These are phyloP conservation scores for Trachemys scripta DNA, from an alignment of 2,113 vertebrate genomes.

Conservation along the genomic window DNA sequence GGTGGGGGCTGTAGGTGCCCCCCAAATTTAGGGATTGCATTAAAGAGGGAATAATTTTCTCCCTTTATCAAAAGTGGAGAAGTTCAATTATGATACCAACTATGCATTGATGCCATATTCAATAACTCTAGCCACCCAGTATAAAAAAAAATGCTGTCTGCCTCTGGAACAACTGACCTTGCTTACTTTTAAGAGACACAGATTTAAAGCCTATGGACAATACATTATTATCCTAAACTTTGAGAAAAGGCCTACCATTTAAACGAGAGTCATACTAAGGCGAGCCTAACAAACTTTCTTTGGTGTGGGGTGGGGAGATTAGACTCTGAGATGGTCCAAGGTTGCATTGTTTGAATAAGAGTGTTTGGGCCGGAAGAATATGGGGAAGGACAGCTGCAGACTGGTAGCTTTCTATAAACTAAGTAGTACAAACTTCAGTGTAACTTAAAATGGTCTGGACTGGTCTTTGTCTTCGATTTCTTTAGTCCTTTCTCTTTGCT, in stretches of 20 bases:
- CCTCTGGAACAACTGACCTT: not conserved
- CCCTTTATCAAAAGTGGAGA: not conserved
- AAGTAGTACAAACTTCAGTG: not conserved
- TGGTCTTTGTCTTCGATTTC: not conserved
- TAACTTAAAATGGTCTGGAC: not conserved
- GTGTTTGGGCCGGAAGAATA: not conserved
- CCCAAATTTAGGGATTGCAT: not conserved
- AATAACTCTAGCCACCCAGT: too few relatives aligned
- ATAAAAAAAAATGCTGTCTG: too few relatives aligned
- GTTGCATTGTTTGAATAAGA: not conserved
- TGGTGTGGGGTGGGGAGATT: rapidly evolving
- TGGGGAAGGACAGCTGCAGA: not conserved
- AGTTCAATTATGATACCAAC: not conserved
- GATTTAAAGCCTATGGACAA: not conserved
- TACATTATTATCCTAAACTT: not conserved
- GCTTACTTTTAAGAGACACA: not conserved
- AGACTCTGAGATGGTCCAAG: not conserved
- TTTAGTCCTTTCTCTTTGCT: not conserved
- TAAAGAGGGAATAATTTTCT: not conserved
- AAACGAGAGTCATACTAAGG: not conserved
- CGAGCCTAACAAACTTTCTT: not conserved
- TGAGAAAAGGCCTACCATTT: not conserved
- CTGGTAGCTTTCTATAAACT: not conserved
- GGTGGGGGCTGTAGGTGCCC: too few relatives aligned
- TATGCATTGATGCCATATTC: not conserved